Conservation (phyloP, 2,888 invertebrate species). For the Tinea trinotella region DNA sequence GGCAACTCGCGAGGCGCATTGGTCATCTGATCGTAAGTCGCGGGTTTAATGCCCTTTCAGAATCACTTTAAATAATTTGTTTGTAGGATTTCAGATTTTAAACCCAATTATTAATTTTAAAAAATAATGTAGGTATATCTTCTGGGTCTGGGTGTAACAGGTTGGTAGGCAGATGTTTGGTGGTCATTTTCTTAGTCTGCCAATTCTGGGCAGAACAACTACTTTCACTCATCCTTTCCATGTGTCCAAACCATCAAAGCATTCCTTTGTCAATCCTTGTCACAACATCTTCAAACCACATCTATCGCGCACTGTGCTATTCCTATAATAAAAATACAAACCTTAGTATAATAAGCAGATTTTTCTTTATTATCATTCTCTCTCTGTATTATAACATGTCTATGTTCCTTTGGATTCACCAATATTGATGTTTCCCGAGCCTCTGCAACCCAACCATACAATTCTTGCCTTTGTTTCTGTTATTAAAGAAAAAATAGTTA, state of each 20-base stretch:
- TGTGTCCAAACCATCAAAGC: too few species aligned
- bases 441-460: slow-evolving; percentile 12
- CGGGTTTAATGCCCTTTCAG: too few species aligned
- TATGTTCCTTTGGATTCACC: background rate
- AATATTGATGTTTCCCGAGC: background rate
- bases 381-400: background rate
- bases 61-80: too few species aligned
- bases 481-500: background rate
- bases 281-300: too few species aligned
- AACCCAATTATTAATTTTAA: too few species aligned
- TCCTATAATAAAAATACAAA: background rate
- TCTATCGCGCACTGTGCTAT: too few species aligned
- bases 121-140: too few species aligned
- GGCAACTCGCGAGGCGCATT: background rate
- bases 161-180: background rate
- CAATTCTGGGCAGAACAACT: too few species aligned
- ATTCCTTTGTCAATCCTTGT: too few species aligned
- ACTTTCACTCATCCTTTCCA: too few species aligned
- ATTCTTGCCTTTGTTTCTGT: background rate
- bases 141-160: background rate
- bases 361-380: background rate
- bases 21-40: background rate
- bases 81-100: too few species aligned
- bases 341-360: background rate
- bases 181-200: too few species aligned